Base-by-base conservation (phyloP, 2,797 vertebrate species). In the Sebastolobus altivelis region DNA sequence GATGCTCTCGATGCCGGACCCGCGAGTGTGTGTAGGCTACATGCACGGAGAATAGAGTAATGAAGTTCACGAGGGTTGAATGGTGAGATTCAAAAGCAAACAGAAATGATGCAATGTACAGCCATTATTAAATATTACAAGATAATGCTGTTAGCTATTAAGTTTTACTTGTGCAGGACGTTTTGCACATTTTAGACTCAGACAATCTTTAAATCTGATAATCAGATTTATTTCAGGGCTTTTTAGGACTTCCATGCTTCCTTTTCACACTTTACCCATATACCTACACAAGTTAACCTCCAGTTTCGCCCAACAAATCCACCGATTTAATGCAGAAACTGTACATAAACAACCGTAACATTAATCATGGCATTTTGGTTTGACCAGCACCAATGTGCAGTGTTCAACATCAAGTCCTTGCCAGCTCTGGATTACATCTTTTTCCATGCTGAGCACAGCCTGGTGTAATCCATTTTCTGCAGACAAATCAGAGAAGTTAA, bases 1-100 rank as follows among this genome's bases (percentile, higher is more conserved):
- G 85, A 84, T 87, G 88, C 85, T 84, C 83, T 87, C 75, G 70
- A 71, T 38, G 46, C 46, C 81, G 83, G 79, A 78, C 65, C 72
- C 46, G 74, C 37, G 66, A 40, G 40, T 69, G 54, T 73, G 69
- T 81, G 92, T 77, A 62, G 86, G 84, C 79, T 66, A 38, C 43
- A 60, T 82, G 79, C 56, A 70, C 65, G 4, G 73, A 72, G 66
- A 75, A 58, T 2, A 63, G 43, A 67, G 62, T 82, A 74, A 85
- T 77, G 16, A 83, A 79, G 70, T 49, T 22, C 75, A 56, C 43
- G 13, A 63, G 40, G 70, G 75, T 40, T 83, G 80, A 84, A 80
- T 79, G 79, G 69, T 16, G 70, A 69, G 54, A 67, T 35, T 33
- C 8, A 33, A 78, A 81, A 84, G 67, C 59, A 87, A 87, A 86